Percentiles rank a stretch among this genome's conserved stretches.
phyloP scores from a whole-genome alignment of 2,888 invertebrate species.

The Aporophyla lueneburgensis region DNA sequence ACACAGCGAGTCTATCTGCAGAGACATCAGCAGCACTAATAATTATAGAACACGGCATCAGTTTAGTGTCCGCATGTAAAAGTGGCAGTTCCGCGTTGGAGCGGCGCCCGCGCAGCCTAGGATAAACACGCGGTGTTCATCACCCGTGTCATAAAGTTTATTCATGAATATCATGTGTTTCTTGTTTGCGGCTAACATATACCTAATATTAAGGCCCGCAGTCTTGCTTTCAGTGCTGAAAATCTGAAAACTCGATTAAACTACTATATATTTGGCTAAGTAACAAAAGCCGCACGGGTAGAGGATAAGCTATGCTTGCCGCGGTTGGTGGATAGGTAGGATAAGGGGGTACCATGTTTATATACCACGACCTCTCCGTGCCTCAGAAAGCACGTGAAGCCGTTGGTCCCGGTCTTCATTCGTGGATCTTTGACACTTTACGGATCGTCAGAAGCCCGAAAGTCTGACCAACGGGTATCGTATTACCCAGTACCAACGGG shows the following conservation, averaged over 20 bases:
- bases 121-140: conserved; percentile 52
- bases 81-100: conserved; percentile 71
- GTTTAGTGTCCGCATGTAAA: conserved; percentile 50
- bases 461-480: too few species aligned
- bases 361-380: too few species aligned
- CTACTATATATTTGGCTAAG: too few species aligned
- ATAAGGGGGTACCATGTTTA: too few species aligned
- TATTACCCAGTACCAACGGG: too few species aligned
- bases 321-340: too few species aligned
- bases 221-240: not conserved
- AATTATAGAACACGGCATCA: conserved; percentile 50
- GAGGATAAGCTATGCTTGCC: too few species aligned
- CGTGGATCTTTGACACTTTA: too few species aligned
- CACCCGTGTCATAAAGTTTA: conserved; percentile 52
- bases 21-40: conserved; percentile 37
- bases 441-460: too few species aligned
- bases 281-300: too few species aligned
- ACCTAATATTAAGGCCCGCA: not conserved
- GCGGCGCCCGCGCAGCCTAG: conserved; percentile 63
- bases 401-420: too few species aligned
- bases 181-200: not conserved
- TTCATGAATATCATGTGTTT: conserved; percentile 41
- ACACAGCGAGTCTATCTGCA: conserved; percentile 8
- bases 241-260: not conserved
- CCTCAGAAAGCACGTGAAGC: too few species aligned